Conservation (phyloP, 2,113 vertebrate genomes). For the Laticauda colubrina region DNA sequence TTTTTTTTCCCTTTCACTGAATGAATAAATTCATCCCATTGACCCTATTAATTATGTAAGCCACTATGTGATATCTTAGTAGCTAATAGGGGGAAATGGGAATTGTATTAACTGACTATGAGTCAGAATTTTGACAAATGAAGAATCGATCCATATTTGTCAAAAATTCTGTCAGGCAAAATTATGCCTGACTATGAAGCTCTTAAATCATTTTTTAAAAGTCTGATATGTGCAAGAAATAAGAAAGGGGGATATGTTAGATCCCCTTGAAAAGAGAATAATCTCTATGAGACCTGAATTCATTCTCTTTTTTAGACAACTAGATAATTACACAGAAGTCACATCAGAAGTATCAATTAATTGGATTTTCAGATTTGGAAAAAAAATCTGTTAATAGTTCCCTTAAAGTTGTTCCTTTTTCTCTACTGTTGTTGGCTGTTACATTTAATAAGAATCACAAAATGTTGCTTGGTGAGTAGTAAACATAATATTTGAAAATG, state of each 20-base stretch:
- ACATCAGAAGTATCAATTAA: slow-evolving; percentile 22
- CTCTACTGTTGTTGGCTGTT: neutral
- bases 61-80: neutral
- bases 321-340: slow-evolving; percentile 10
- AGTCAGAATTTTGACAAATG: slow-evolving; percentile 11
- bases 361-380: slow-evolving; percentile 30
- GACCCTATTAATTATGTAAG: neutral
- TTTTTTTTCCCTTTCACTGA: neutral
- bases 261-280: slow-evolving; percentile 22
- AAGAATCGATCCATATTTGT: slow-evolving; percentile 15
- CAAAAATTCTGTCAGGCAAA: neutral
- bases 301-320: slow-evolving; percentile 21
- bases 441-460: slow-evolving; percentile 6
- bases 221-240: neutral
- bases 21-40: neutral
- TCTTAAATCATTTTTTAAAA: neutral
- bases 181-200: neutral
- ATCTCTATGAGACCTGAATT: slow-evolving; percentile 20
- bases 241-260: neutral
- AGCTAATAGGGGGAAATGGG: neutral
- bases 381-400: slow-evolving; percentile 14
- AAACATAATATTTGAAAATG: neutral
- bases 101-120: neutral
- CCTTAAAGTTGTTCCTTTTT: slow-evolving; percentile 14
- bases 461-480: slow-evolving; percentile 3